phyloP scores from a whole-genome alignment of 2,113 vertebrate species.

The Caranx ignobilis region DNA sequence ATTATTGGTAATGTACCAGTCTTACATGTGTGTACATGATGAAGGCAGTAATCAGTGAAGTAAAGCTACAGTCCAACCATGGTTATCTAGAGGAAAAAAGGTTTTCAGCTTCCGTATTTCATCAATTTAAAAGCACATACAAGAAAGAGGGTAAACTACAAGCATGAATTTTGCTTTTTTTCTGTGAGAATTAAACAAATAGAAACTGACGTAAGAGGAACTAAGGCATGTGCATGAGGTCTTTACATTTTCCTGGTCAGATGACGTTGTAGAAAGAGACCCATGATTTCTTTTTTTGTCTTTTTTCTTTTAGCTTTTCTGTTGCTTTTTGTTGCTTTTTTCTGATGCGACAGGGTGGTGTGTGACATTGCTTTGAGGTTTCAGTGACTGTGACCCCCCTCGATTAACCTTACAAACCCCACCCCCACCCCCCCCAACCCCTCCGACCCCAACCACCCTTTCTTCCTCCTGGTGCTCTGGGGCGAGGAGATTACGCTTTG shows the following conservation, averaged over 20 bases:
- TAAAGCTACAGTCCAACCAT: conserved; percentile 77
- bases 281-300: conserved; percentile 71
- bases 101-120: conserved; percentile 6
- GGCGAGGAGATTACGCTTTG: conserved; percentile 90
- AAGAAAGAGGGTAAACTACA: conserved; percentile 51
- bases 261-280: conserved; percentile 89
- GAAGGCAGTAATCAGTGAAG: conserved; percentile 75
- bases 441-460: conserved; percentile 11
- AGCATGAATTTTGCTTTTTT: conserved; percentile 30
- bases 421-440: conserved; percentile 11
- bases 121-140: conserved; percentile 43
- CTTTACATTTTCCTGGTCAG: conserved; percentile 83
- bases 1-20: conserved; percentile 53
- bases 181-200: conserved; percentile 49
- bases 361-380: conserved; percentile 70
- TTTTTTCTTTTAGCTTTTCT: conserved; percentile 16
- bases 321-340: conserved; percentile 33
- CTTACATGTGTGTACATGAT: conserved; percentile 56
- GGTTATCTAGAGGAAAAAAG: conserved; percentile 66
- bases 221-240: conserved; percentile 87
- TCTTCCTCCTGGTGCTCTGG: background rate
- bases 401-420: conserved; percentile 39
- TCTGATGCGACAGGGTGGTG: conserved; percentile 73
- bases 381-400: conserved; percentile 72
- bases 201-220: conserved; percentile 30